phyloP scores from a whole-genome alignment of 37 sponge, comb jelly and placozoan genomes.

The Trichoplax adhaerens region DNA sequence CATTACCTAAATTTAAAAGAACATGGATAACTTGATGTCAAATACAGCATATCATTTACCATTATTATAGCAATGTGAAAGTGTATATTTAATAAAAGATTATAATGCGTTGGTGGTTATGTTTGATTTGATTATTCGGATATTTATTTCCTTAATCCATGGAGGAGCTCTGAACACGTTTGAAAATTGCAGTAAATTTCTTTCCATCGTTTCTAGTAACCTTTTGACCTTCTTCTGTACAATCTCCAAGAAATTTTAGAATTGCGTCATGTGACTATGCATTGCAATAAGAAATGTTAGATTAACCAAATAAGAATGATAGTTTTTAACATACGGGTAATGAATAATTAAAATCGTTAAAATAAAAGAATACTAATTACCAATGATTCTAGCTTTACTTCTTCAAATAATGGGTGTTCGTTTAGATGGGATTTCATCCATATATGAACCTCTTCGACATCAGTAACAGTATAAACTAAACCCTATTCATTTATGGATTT shows the following conservation, averaged over 20 bases:
- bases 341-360: too few relatives aligned
- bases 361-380: background rate
- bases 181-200: constrained; percentile 42
- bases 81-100: too few relatives aligned
- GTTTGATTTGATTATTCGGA: too few relatives aligned
- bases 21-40: too few relatives aligned
- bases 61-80: too few relatives aligned
- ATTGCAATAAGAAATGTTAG: background rate
- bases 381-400: constrained; percentile 19
- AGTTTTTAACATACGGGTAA: background rate
- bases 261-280: constrained; percentile 33
- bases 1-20: too few relatives aligned
- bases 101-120: too few relatives aligned
- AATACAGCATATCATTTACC: too few relatives aligned
- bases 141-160: too few relatives aligned
- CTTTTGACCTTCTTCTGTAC: constrained; percentile 93
- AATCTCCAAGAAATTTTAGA: constrained; percentile 25
- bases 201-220: constrained; percentile 49
- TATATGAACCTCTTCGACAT: constrained; percentile 80
- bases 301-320: background rate
- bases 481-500: constrained; percentile 13
- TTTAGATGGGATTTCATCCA: constrained; percentile 74
- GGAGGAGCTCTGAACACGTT: constrained; percentile 4
- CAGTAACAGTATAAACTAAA: constrained; percentile 81
- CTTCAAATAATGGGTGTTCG: constrained; percentile 64